Percentiles rank a stretch among this genome's conserved stretches.
phyloP scores from a whole-genome alignment of 1,140 invertebrate species.

The Agraylea sexmaculata region DNA sequence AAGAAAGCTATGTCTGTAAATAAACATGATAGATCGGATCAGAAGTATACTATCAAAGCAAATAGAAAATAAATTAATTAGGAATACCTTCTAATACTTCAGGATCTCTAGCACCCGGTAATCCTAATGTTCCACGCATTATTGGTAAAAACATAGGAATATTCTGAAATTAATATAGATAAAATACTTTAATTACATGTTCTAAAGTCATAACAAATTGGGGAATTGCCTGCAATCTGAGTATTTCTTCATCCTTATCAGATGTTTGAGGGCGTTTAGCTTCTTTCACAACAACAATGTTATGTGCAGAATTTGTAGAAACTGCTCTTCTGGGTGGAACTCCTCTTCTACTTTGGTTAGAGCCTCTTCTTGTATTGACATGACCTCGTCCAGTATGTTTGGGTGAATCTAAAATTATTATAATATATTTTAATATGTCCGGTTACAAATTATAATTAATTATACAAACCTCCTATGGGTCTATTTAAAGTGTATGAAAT shows the following conservation, averaged over 20 bases:
- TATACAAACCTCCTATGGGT: slow-evolving; percentile 77
- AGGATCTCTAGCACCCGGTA: slow-evolving; percentile 74
- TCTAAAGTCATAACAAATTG: not conserved
- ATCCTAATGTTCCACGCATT: slow-evolving; percentile 75
- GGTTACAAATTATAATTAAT: too few relatives aligned
- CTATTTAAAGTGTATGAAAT: slow-evolving; percentile 88
- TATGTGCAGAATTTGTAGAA: slow-evolving; percentile 34
- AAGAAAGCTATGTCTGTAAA: too few relatives aligned
- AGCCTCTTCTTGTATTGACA: slow-evolving; percentile 7
- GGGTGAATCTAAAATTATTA: slow-evolving; percentile 60
- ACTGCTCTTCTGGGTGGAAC: slow-evolving; percentile 22
- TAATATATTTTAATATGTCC: too few relatives aligned
- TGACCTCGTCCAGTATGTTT: slow-evolving; percentile 53
- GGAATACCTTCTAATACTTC: slow-evolving; percentile 79
- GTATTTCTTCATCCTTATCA: slow-evolving; percentile 71
- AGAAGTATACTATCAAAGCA: too few relatives aligned
- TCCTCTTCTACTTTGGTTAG: slow-evolving; percentile 11
- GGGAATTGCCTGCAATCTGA: slow-evolving; percentile 54
- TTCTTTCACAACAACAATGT: slow-evolving; percentile 77
- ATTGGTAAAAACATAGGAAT: slow-evolving; percentile 90
- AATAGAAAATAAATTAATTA: too few relatives aligned
- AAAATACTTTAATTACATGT: not conserved
- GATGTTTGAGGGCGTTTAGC: slow-evolving; percentile 45
- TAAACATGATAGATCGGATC: too few relatives aligned
- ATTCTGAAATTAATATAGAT: slow-evolving; percentile 36